These are phyloP conservation scores for Tenthredo distinguenda DNA, from an alignment of 2,888 invertebrate genomes.

Conservation along the genomic window DNA sequence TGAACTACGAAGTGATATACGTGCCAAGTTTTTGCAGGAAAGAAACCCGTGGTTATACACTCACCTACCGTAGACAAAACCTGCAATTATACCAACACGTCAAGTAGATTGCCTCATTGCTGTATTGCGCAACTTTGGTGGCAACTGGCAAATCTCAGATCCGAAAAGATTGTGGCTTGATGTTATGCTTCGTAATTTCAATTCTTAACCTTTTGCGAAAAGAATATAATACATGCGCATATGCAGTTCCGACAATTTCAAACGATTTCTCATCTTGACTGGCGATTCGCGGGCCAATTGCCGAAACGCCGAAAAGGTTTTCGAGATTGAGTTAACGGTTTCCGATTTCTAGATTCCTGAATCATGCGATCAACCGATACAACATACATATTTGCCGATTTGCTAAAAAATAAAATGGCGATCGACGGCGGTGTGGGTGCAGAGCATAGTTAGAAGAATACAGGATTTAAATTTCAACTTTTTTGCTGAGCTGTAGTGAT, in stretches of 20 bases:
- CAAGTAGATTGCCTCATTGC: slow-evolving; percentile 27
- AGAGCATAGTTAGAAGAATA: not conserved
- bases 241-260: not conserved
- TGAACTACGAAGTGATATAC: not conserved
- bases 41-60: slow-evolving; percentile 8
- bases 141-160: slow-evolving; percentile 1
- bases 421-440: not conserved
- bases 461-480: not conserved
- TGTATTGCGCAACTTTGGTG: slow-evolving; percentile 24
- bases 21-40: slow-evolving; percentile 27
- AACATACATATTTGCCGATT: not conserved
- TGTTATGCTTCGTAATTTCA: not conserved
- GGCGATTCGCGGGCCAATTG: not conserved
- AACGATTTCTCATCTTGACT: not conserved
- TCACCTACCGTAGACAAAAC: slow-evolving; percentile 22
- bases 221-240: not conserved
- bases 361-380: not conserved
- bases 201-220: not conserved
- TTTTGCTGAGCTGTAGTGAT: not conserved
- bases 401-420: not conserved
- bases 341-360: not conserved
- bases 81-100: slow-evolving; percentile 31
- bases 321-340: not conserved
- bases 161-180: not conserved
- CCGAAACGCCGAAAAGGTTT: not conserved